phyloP scores from a whole-genome alignment of 2,113 vertebrate species.

The Acrocephalus kingi region DNA sequence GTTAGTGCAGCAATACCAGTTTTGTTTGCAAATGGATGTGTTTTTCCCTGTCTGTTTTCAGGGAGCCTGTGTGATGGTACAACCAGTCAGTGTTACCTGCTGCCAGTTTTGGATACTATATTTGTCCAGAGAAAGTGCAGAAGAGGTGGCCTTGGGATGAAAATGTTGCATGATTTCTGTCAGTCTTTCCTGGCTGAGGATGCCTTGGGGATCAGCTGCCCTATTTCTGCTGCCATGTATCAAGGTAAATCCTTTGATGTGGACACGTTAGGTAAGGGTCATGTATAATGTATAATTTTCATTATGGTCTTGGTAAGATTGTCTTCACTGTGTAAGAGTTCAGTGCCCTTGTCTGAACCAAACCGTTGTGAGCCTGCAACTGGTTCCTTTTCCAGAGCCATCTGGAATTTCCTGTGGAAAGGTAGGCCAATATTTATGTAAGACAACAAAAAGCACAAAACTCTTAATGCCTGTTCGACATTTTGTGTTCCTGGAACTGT shows the following conservation, averaged over 20 bases:
- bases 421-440: not conserved
- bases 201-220: slow-evolving; percentile 87
- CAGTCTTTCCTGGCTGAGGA: slow-evolving; percentile 76
- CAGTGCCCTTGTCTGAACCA: not conserved
- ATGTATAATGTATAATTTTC: not conserved
- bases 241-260: slow-evolving; percentile 75
- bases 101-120: slow-evolving; percentile 88
- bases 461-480: not conserved
- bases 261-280: not conserved
- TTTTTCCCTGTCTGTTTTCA: slow-evolving; percentile 49
- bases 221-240: slow-evolving; percentile 85
- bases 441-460: not conserved
- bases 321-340: not conserved
- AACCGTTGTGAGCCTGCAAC: not conserved
- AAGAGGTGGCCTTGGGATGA: slow-evolving; percentile 80
- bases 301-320: not conserved
- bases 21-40: not conserved
- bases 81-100: slow-evolving; percentile 78
- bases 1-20: not conserved
- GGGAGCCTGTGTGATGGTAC: slow-evolving; percentile 80
- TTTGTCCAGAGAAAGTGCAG: slow-evolving; percentile 80
- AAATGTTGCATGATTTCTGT: slow-evolving; percentile 90
- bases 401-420: slow-evolving; percentile 5
- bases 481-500: not conserved
- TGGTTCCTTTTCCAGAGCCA: not conserved